Conservation (phyloP, 2,113 vertebrate species). For the Naja naja region DNA sequence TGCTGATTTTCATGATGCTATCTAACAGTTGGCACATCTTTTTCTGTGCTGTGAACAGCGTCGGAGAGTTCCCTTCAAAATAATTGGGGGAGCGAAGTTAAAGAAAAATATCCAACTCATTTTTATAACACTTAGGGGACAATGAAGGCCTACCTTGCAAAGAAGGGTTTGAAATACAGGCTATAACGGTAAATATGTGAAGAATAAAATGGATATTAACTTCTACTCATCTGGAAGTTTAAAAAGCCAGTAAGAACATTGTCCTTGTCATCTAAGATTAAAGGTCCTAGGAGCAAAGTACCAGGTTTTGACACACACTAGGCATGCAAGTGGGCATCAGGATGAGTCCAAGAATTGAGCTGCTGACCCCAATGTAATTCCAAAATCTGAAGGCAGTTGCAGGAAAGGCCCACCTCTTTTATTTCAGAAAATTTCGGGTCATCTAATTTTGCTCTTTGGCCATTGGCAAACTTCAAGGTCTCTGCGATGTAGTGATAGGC, state of each 20-base stretch:
- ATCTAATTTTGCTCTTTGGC: slow-evolving; percentile 66
- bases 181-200: background rate
- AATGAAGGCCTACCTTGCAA: background rate
- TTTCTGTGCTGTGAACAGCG: background rate
- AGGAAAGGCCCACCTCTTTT: slow-evolving; percentile 25
- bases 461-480: slow-evolving; percentile 84
- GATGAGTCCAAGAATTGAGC: background rate
- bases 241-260: background rate
- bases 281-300: background rate
- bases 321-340: background rate
- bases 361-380: background rate
- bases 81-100: background rate
- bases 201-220: background rate
- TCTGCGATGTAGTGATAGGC: slow-evolving; percentile 83
- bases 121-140: background rate
- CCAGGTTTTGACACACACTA: background rate
- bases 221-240: background rate
- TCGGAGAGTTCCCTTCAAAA: background rate
- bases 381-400: background rate
- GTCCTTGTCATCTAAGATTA: background rate
- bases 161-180: background rate
- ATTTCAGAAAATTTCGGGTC: slow-evolving; percentile 58
- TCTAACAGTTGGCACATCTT: background rate
- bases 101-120: background rate
- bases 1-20: background rate